Evolutionary conservation across 2,797 vertebrate genomes (phyloP).

Genomic region (Atherinosoma microstoma): DNA sequence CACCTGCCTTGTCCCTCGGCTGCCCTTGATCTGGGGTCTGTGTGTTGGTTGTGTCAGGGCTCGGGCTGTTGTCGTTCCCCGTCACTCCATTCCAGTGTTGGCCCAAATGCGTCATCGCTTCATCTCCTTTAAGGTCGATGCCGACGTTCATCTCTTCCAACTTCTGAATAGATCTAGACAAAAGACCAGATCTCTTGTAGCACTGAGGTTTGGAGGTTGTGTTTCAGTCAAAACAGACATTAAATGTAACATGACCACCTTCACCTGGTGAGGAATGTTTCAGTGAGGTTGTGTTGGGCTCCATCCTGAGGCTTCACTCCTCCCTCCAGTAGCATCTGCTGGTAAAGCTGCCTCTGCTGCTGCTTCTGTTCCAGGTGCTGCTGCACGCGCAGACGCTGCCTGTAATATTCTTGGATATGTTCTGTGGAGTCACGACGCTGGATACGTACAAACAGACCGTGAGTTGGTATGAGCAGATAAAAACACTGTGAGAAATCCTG

Average conservation of each 20-base stretch:
- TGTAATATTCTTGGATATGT: constrained; percentile 95
- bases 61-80: constrained; percentile 52
- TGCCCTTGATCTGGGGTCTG: constrained; percentile 67
- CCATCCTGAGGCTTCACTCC: constrained; percentile 91
- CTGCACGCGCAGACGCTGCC: constrained; percentile 93
- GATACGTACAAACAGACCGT: constrained; percentile 1
- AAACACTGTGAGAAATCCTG: background rate
- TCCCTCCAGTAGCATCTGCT: constrained; percentile 97
- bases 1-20: constrained; percentile 60
- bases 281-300: constrained; percentile 92
- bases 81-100: constrained; percentile 87
- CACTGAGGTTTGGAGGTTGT: background rate
- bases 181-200: background rate
- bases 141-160: constrained; percentile 95
- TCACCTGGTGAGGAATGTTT: constrained; percentile 94
- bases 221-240: background rate
- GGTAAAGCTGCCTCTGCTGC: constrained; percentile 94
- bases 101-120: constrained; percentile 82
- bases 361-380: constrained; percentile 97
- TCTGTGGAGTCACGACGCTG: constrained; percentile 89
- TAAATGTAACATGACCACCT: background rate
- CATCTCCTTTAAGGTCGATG: constrained; percentile 90
- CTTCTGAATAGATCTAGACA: constrained; percentile 93
- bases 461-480: background rate
- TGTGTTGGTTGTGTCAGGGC: constrained; percentile 54